Conservation (phyloP, 1,140 invertebrate genomes). For the Platorchestia sp. region DNA sequence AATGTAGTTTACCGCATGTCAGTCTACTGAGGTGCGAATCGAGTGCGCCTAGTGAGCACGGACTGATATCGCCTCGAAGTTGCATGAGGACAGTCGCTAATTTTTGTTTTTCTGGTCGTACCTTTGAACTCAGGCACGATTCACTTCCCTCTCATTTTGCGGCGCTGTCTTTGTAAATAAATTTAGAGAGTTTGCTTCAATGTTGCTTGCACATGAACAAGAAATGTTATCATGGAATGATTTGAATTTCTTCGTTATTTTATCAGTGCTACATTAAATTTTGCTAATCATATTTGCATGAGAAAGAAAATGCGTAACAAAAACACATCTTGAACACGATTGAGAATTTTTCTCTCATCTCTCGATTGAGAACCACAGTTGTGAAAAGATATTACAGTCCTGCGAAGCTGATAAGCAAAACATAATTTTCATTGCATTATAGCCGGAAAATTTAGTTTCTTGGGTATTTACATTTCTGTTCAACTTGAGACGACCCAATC, state of each 20-base stretch:
- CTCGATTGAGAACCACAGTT: not conserved
- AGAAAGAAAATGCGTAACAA: not conserved
- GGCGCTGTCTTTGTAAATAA: conserved; percentile 15
- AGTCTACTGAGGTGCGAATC: not conserved
- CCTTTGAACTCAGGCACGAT: not conserved
- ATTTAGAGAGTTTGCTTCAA: not conserved
- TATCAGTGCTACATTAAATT: not conserved
- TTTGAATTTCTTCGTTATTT: not conserved
- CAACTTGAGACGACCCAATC: not conserved
- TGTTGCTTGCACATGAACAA: not conserved
- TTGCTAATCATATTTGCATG: not conserved
- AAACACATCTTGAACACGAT: not conserved
- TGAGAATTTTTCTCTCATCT: not conserved
- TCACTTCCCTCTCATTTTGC: conserved; percentile 49
- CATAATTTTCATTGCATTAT: not conserved
- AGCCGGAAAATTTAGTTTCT: not conserved
- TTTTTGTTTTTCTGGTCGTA: not conserved
- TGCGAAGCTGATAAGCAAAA: not conserved
- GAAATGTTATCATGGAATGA: not conserved
- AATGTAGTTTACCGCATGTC: not conserved
- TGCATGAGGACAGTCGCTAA: not conserved
- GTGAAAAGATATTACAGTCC: not conserved
- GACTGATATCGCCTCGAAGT: not conserved
- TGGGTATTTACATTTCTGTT: not conserved
- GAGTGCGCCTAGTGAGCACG: not conserved